A percentile compares a stretch with the other conserved stretches of the same genome.
Evolutionary conservation across 1,140 invertebrate genomes (phyloP).

Genomic region (Tetranychus cinnabarinus): DNA sequence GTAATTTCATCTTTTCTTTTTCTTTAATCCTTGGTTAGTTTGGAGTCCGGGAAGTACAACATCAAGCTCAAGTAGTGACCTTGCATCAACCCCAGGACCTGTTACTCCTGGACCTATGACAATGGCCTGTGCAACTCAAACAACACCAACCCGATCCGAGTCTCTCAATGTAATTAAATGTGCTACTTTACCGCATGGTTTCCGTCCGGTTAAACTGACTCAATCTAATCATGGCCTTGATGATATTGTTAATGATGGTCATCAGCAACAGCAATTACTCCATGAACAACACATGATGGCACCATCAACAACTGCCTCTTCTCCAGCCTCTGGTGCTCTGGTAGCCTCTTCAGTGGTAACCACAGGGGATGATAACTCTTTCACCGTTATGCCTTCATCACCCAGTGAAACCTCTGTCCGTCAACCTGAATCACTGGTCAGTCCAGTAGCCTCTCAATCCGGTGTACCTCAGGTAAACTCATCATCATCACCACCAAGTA

Average conservation of each 20-base stretch:
- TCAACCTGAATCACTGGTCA: too few relatives aligned
- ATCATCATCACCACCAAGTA: background rate
- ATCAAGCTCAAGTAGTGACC: background rate
- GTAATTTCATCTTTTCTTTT: background rate
- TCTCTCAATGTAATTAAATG: background rate
- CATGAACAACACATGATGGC: background rate
- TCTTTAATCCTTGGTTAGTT: background rate
- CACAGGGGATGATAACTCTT: background rate
- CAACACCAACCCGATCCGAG: background rate
- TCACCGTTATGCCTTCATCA: too few relatives aligned
- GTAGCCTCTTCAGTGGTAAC: background rate
- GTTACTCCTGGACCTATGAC: background rate
- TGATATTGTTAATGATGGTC: background rate
- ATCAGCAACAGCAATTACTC: background rate
- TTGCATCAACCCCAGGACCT: background rate
- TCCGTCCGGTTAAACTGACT: background rate
- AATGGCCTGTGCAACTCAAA: background rate
- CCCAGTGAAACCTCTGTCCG: too few relatives aligned
- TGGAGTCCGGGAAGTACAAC: conserved; percentile 6
- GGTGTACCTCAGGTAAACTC: too few relatives aligned
- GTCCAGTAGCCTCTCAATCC: too few relatives aligned
- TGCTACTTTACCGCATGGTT: background rate
- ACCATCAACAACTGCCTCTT: background rate
- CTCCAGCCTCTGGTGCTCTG: background rate
- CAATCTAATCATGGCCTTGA: too few relatives aligned